Conservation (phyloP, 2,797 vertebrate genomes). For the Neosilurus hyrtlii region DNA sequence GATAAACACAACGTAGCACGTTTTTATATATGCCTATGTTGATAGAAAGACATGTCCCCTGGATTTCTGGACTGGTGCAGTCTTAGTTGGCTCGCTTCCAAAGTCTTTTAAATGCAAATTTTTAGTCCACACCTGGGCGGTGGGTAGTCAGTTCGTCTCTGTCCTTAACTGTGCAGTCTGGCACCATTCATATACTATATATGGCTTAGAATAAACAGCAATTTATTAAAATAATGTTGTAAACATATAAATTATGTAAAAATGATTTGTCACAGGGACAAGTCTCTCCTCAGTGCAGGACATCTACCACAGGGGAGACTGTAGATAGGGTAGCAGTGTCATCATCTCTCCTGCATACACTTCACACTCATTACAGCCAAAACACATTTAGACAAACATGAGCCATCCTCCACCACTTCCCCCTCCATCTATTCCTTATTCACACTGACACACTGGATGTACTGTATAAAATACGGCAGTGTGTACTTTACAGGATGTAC, state of each 20-base stretch:
- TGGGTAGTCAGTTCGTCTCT: background rate
- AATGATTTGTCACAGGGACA: background rate
- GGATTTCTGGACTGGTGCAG: constrained; percentile 6
- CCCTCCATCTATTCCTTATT: background rate
- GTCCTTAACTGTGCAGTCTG: background rate
- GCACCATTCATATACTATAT: background rate
- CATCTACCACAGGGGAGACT: background rate
- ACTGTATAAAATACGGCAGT: background rate
- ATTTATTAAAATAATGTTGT: background rate
- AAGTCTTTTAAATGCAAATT: constrained; percentile 9
- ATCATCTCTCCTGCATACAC: background rate
- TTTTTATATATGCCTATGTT: background rate
- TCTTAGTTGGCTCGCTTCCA: background rate
- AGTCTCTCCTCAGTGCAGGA: background rate
- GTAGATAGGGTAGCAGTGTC: background rate
- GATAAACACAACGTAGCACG: background rate
- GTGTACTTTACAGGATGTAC: background rate
- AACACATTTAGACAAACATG: background rate
- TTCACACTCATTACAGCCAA: background rate
- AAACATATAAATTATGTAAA: background rate
- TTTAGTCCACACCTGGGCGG: background rate
- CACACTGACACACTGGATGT: background rate
- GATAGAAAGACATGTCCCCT: background rate
- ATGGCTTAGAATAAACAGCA: background rate
- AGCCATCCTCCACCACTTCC: background rate